Percentiles rank a stretch among this genome's conserved stretches.
These are phyloP conservation scores for Ranitomeya variabilis DNA, from an alignment of 2,113 vertebrate genomes.

Conservation along the genomic window DNA sequence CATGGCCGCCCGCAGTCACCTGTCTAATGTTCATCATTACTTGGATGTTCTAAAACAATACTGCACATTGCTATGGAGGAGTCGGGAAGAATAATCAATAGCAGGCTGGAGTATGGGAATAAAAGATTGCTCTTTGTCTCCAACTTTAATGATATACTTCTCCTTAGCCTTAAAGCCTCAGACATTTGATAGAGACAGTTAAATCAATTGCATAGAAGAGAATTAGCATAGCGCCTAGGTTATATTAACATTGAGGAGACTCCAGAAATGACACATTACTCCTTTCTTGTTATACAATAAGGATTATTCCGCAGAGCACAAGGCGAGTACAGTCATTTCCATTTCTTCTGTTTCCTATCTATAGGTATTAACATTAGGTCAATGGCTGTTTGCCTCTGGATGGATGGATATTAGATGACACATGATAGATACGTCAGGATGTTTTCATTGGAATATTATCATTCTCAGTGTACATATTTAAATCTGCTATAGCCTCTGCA, in stretches of 20 bases:
- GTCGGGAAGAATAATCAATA: slow-evolving; percentile 66
- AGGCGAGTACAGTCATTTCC: slow-evolving; percentile 25
- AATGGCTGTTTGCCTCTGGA: not conserved
- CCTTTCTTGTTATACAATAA: not conserved
- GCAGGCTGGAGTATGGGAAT: slow-evolving; percentile 59
- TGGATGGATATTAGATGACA: not conserved
- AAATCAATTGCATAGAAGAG: slow-evolving; percentile 63
- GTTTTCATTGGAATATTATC: not conserved
- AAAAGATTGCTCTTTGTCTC: slow-evolving; percentile 61
- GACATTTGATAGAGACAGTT: slow-evolving; percentile 58
- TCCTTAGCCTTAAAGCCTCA: slow-evolving; percentile 59
- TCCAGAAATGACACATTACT: slow-evolving; percentile 13
- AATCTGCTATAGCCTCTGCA: not conserved
- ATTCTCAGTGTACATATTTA: not conserved
- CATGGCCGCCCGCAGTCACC: slow-evolving; percentile 55
- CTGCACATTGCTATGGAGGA: slow-evolving; percentile 63
- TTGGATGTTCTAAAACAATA: slow-evolving; percentile 60
- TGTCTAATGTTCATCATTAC: slow-evolving; percentile 62
- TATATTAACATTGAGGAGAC: slow-evolving; percentile 47
- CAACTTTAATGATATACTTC: slow-evolving; percentile 58
- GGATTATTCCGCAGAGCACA: slow-evolving; percentile 16
- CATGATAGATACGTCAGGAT: not conserved
- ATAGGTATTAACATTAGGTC: not conserved
- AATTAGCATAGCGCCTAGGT: slow-evolving; percentile 61
- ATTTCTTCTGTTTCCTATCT: not conserved